Conservation (phyloP, 2,888 invertebrate genomes). For the Nomada ruficornis region DNA sequence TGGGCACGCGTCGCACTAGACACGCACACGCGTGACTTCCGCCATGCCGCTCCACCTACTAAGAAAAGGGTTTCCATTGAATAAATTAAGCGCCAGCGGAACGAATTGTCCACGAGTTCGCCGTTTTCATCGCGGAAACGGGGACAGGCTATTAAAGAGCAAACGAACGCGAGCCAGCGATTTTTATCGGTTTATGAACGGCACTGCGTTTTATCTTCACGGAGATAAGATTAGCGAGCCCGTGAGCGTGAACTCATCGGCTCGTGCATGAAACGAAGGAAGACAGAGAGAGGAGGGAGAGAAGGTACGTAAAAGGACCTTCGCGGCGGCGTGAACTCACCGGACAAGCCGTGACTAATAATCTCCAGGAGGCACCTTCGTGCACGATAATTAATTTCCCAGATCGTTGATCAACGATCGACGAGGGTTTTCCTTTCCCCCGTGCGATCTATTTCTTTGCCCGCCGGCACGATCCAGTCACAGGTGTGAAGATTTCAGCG, state of each 20-base stretch:
- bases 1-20: conserved; percentile 49
- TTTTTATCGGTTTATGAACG: conserved; percentile 59
- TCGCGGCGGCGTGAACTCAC: conserved; percentile 56
- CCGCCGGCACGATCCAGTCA: conserved; percentile 30
- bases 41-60: conserved; percentile 38
- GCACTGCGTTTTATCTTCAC: conserved; percentile 73
- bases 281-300: not conserved
- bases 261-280: not conserved
- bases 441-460: conserved; percentile 54
- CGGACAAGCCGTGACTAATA: conserved; percentile 68
- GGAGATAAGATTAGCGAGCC: conserved; percentile 79
- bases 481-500: conserved; percentile 59
- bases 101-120: not conserved
- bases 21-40: conserved; percentile 63
- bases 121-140: conserved; percentile 3
- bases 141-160: conserved; percentile 28
- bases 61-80: conserved; percentile 38
- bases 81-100: conserved; percentile 24
- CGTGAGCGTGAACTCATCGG: conserved; percentile 53
- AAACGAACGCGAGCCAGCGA: conserved; percentile 33
- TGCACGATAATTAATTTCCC: conserved; percentile 70
- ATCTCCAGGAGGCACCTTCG: conserved; percentile 64
- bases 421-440: conserved; percentile 44
- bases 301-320: conserved; percentile 57
- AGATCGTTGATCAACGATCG: conserved; percentile 69